These are phyloP conservation scores for Parelbella ahira DNA, from an alignment of 2,888 invertebrate genomes.

Conservation along the genomic window DNA sequence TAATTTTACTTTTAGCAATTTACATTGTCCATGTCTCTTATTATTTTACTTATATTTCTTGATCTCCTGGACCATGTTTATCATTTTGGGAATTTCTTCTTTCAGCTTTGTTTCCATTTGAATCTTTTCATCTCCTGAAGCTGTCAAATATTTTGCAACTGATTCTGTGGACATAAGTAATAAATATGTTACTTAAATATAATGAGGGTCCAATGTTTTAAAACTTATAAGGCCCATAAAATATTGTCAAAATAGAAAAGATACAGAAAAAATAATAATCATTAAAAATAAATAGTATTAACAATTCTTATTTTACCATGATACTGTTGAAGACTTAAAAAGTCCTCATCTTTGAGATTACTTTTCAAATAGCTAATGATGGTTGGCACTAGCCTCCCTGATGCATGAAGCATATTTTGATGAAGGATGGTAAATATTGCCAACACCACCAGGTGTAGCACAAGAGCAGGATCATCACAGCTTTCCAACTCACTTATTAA, in stretches of 20 bases:
- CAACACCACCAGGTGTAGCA: constrained; percentile 87
- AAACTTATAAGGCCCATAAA: too few species aligned
- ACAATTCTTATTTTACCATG: constrained; percentile 83
- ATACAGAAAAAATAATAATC: too few species aligned
- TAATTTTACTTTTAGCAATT: too few species aligned
- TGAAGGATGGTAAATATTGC: constrained; percentile 90
- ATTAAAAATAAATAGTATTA: constrained; percentile 6
- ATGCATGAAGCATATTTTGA: constrained; percentile 93
- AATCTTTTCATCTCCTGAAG: constrained; percentile 54
- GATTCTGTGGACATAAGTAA: constrained; percentile 52
- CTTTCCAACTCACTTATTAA: constrained; percentile 88
- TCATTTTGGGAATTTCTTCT: constrained; percentile 54
- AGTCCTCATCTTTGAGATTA: constrained; percentile 84
- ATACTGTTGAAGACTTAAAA: constrained; percentile 83
- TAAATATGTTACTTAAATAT: too few species aligned
- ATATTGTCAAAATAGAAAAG: too few species aligned
- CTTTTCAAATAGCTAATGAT: constrained; percentile 87
- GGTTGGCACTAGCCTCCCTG: constrained; percentile 94
- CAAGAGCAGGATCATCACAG: constrained; percentile 88
- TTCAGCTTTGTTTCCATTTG: constrained; percentile 48
- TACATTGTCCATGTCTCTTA: too few species aligned
- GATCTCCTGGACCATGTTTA: constrained; percentile 60
- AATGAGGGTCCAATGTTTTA: too few species aligned
- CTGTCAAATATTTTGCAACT: constrained; percentile 62
- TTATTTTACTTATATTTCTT: constrained; percentile 57